Percentiles rank a stretch among this genome's conserved stretches.
Evolutionary conservation across 2,888 invertebrate species (phyloP).

Genomic region (Eupithecia dodoneata): DNA sequence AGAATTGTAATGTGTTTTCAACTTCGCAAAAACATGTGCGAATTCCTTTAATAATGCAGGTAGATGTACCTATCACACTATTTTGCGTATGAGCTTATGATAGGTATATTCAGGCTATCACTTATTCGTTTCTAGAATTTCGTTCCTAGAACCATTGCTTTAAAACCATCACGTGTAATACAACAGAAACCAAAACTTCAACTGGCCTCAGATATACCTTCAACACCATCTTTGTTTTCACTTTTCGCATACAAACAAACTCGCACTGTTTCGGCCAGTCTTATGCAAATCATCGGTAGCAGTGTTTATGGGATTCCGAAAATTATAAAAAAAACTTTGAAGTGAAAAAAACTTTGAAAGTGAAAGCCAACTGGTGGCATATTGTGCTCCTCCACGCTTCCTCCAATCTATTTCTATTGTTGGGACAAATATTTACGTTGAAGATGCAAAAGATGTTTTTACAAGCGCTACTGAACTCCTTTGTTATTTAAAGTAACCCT

Average conservation of each 20-base stretch:
- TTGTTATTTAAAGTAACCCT: slow-evolving; percentile 80
- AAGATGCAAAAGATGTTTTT: slow-evolving; percentile 81
- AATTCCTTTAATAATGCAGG: neutral
- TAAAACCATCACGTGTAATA: slow-evolving; percentile 64
- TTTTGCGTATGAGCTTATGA: neutral
- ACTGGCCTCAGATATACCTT: slow-evolving; percentile 60
- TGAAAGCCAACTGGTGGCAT: slow-evolving; percentile 79
- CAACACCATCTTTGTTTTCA: slow-evolving; percentile 76
- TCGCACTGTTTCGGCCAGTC: slow-evolving; percentile 70
- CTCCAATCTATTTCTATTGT: slow-evolving; percentile 59
- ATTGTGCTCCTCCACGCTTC: slow-evolving; percentile 76
- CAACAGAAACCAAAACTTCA: slow-evolving; percentile 68
- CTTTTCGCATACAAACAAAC: slow-evolving; percentile 79
- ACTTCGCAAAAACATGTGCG: neutral
- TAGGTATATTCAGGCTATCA: neutral
- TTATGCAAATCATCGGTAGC: slow-evolving; percentile 82
- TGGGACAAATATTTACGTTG: slow-evolving; percentile 79
- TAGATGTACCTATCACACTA: neutral
- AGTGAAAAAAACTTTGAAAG: slow-evolving; percentile 65
- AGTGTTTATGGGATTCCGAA: slow-evolving; percentile 69
- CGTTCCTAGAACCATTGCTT: neutral
- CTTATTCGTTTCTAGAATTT: neutral
- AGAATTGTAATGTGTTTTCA: neutral
- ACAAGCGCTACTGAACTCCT: slow-evolving; percentile 73
- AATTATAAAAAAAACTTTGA: slow-evolving; percentile 51